Evolutionary conservation across 2,888 invertebrate species (phyloP), one percentile per base, ranked within the genome.

Genomic region (Zaprionus lineosus): DNA sequence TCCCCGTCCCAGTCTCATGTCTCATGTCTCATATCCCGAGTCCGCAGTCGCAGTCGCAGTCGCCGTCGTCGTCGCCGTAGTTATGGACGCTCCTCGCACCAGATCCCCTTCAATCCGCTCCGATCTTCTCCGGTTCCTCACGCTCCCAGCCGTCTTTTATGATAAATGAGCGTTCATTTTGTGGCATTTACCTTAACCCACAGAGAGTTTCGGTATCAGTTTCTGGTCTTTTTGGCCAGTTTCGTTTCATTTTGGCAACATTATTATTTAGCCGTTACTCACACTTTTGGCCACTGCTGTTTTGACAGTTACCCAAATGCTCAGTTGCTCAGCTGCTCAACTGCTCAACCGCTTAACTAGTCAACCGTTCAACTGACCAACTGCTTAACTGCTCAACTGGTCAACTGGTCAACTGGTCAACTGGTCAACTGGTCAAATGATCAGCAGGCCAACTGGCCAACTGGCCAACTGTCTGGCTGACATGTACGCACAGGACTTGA

Each of bases 211-310:
- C 9, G 11, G 18, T 18, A 12, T 19, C 16, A 16, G 48, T 50
- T 43, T 48, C 44, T 33, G 39, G 26, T 40, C 47, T 57, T 33
- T 50, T 53, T 34, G 14, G 16, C 34, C 34, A 34, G 12, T 29
- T 29, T 29, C 29, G 50, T 64, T 24, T 24, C 8, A 24, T 67
- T 50, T 43, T 53, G 51, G 37, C 73, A 70, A 56, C 77, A 84
- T 73, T 81, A 79, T 79, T 79, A 84, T 79, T 77, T 84, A 73
- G 84, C 84, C 77, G 81, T 79, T 79, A 81, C 84, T 84, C 78
- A 79, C 81, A 84, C n/a, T 84, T 81, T 69, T 71, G 81, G 77
- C 67, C 77, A 70, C 81, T 67, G 67, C 67, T 76, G 84, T 79
- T 79, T 67, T 84, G 78, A 84, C 78, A 78, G 77, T 57, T 46